These are phyloP conservation scores for Lathronympha strigana DNA, from an alignment of 2,888 invertebrate species.

Conservation along the genomic window DNA sequence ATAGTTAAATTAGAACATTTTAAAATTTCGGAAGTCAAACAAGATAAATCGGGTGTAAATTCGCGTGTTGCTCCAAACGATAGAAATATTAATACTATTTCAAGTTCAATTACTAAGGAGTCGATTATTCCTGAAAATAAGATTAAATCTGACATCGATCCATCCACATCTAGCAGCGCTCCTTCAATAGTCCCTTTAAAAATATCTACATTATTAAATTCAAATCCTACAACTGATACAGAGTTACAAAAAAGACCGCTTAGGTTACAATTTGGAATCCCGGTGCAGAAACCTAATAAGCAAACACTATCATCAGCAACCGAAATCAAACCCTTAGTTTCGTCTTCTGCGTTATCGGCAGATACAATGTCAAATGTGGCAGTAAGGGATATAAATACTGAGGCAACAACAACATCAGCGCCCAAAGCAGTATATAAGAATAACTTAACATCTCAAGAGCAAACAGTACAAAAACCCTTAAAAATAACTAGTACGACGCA, in stretches of 20 bases:
- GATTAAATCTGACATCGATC: not conserved
- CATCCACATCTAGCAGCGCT: slow-evolving; percentile 43
- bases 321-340: slow-evolving; percentile 2
- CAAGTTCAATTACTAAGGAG: not conserved
- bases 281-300: slow-evolving; percentile 1
- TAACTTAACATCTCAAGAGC: slow-evolving; percentile 54
- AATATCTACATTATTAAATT: slow-evolving; percentile 72
- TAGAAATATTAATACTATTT: not conserved
- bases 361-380: slow-evolving; percentile 6
- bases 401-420: not conserved
- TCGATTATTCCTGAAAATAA: slow-evolving; percentile 7
- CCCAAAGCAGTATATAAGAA: slow-evolving; percentile 4
- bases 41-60: slow-evolving; percentile 27
- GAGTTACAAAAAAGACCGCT: slow-evolving; percentile 43
- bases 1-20: slow-evolving; percentile 42
- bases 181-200: slow-evolving; percentile 63
- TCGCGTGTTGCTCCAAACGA: not conserved
- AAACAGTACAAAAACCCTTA: slow-evolving; percentile 45
- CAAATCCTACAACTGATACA: slow-evolving; percentile 58
- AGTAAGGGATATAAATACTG: not conserved
- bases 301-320: not conserved
- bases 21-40: slow-evolving; percentile 36
- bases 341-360: not conserved
- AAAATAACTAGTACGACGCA: slow-evolving; percentile 34
- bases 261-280: slow-evolving; percentile 20